Evolutionary conservation across 2,888 invertebrate genomes (phyloP), one percentile per base, ranked within the genome.

Genomic region (Chaetogeoica ovagalla): DNA sequence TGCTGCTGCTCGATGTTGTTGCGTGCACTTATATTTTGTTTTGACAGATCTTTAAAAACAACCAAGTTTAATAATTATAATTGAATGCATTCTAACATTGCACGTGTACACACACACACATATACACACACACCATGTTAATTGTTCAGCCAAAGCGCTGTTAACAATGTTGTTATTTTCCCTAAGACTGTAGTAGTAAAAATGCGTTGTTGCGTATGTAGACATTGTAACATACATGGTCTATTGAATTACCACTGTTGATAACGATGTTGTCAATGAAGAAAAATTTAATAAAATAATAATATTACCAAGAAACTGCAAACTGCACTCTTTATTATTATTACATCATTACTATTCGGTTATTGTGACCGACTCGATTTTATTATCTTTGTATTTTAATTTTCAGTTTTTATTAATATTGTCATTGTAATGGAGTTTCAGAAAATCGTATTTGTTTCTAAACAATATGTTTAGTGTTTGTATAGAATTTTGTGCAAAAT

Each of bases 311-410:
- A 66, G 55, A 19, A 57, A 23, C 23, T 79, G 70, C 70, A 17
- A 19, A 39, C 23, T 39, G 15, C 11, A 1, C 8, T 48, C 11
- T 9, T 11, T 48, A 48, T 48, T 48, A 48, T 48, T 48, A 60
- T 52, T 60, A 48, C 68, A 77, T 77, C 69, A 69, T 62, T 77
- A 70, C 52, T 79, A 63, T 7, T 59, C 43, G 63, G 62, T 79
- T 37, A 68, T 77, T 59, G 39, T 43, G 55, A 21, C 21, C 15
- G 65, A 21, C 37, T 59, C 21, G 8, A 66, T 19, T 77, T 55
- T 48, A 60, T 76, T 72, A n/a, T 74, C 70, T 70, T 71, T 63
- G 62, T 63, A 48, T 70, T 79, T 70, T 77, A 55, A 70, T 30
- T 69, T 77, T 70, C 60, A 76, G 68, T 69, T 69, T 60, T 68